Evolutionary conservation across 2,888 invertebrate genomes (phyloP), one percentile per base, ranked within the genome.

Genomic region (Nasonovia ribisnigri): DNA sequence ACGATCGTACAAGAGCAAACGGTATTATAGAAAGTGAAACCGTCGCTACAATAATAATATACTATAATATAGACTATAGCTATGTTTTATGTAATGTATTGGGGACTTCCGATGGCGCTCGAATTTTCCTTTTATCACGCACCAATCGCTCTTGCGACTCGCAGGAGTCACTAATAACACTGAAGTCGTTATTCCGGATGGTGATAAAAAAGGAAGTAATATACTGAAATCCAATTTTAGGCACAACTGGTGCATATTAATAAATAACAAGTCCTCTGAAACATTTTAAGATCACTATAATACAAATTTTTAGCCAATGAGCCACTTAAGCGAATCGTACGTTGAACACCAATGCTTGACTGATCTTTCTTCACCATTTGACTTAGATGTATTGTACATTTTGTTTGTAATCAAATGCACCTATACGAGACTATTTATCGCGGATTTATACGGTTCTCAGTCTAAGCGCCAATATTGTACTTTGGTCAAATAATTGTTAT

Each of bases 1-100:
- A 42, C 84, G 24, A 42, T 43, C 43, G 84, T n/a, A 4, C 46
- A 5, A 43, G 46, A 29, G 13, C 29, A 46, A 48, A 86, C 16
- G 46, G 48, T 48, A 46, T n/a, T 46, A 48, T 86, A 48, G 86
- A 86, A 86, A 86, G 86, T 86, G 86, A 86, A 86, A 86, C n/a
- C 29, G 46, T 43, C 29, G 26, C 26, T 1, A 42, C 24, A 42
- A 10, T 84, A 43, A 54, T 43, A 26, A 20, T 84, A 42, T 11
- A 54, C 11, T 11, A 8, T 42, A 13, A 0, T 11, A 11, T 51
- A 51, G 46, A 6, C 46, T 51, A 51, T 51, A 51, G 51, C 51
- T 0, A 26, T 6, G 6, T 77, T 2, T 36, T 36, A 36, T 20
- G 6, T 36, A 8, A 42, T 20, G 36, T 3, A 20, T 36, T 42